These are phyloP conservation scores for Conistra vaccinii DNA, from an alignment of 2,888 invertebrate genomes.

Conservation along the genomic window DNA sequence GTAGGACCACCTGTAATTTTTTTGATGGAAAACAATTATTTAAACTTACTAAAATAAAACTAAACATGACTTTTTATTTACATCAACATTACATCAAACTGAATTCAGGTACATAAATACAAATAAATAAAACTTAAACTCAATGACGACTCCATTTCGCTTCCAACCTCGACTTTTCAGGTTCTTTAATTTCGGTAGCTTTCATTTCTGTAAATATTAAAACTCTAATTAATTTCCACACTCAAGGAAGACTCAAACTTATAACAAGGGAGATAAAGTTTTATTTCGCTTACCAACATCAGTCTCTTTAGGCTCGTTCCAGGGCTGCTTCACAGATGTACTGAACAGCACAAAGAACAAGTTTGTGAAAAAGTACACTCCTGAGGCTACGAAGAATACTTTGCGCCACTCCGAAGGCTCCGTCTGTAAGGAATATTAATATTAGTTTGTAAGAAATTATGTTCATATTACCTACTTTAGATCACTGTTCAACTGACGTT, in stretches of 20 bases:
- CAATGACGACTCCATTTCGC: slow-evolving; percentile 44
- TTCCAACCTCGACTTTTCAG: slow-evolving; percentile 57
- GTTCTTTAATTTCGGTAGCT: slow-evolving; percentile 70
- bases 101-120: slow-evolving; percentile 65
- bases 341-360: slow-evolving; percentile 93
- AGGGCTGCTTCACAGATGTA: slow-evolving; percentile 92
- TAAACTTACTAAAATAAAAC: not conserved
- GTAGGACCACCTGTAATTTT: no score
- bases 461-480: not conserved
- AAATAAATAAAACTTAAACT: slow-evolving; percentile 48
- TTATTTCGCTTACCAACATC: slow-evolving; percentile 72
- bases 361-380: slow-evolving; percentile 93
- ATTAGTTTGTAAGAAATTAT: slow-evolving; percentile 19
- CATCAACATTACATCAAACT: slow-evolving; percentile 39
- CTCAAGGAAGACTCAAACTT: slow-evolving; percentile 4
- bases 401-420: slow-evolving; percentile 93
- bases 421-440: slow-evolving; percentile 83
- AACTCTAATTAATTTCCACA: slow-evolving; percentile 36
- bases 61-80: slow-evolving; percentile 31
- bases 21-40: not conserved
- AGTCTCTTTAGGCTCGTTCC: slow-evolving; percentile 91
- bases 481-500: not conserved
- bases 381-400: slow-evolving; percentile 94
- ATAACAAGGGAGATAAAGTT: not conserved
- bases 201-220: slow-evolving; percentile 73